Percentiles rank a stretch among this genome's conserved stretches.
These are phyloP conservation scores for Zaprionus capensis DNA, from an alignment of 1,140 invertebrate genomes.

Conservation along the genomic window DNA sequence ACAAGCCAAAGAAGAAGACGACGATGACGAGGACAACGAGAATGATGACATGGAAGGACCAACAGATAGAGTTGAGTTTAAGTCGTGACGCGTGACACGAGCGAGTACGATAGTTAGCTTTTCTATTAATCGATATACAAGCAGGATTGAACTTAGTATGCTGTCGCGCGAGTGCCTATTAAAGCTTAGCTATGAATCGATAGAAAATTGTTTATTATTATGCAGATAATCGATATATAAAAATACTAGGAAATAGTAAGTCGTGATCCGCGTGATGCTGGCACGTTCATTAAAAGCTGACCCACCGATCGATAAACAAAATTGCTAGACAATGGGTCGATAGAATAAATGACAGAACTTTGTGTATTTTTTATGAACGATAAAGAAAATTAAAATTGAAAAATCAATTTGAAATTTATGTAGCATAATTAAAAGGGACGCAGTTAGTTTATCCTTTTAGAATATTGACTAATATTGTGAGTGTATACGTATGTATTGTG, in stretches of 20 bases:
- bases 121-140: neutral
- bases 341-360: neutral
- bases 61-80: conserved; percentile 12
- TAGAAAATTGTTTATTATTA: neutral
- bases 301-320: neutral
- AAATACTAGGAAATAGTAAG: neutral
- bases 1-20: conserved; percentile 30
- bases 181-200: neutral
- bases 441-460: no score
- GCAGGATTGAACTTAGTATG: neutral
- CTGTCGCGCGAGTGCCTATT: no score
- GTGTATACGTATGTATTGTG: neutral
- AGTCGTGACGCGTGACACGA: neutral
- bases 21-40: conserved; percentile 42
- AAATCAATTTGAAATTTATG: no score
- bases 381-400: no score
- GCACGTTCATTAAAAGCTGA: neutral
- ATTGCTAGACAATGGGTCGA: neutral
- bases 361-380: no score
- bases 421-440: no score
- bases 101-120: neutral
- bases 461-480: neutral
- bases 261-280: neutral
- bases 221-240: neutral
- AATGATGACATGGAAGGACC: conserved; percentile 55